Base-by-base conservation (phyloP, 1,140 invertebrate genomes). In the Augochlora pura region DNA sequence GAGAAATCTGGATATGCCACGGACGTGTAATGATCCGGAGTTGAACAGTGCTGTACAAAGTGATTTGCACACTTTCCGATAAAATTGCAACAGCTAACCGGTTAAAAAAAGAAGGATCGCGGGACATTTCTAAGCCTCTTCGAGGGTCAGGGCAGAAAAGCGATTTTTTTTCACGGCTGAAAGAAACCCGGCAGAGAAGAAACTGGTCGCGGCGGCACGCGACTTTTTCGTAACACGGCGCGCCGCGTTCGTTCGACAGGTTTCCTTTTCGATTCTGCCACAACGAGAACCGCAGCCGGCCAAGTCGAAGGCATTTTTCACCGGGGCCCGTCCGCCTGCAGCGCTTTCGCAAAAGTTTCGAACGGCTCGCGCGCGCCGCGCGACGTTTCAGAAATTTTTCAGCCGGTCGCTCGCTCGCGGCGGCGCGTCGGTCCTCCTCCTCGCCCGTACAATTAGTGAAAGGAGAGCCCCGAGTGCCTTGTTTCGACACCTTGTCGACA, bases 401-500 rank as follows among this genome's bases (percentile, higher is more conserved):
- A 70, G 65, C 69, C 77, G 39, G 73, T 81, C 64, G 77, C 83
- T 81, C 64, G 77, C 83, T 76, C 77, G 62, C 72, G 65, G 12
- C 38, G 18, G 54, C 21, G 54, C 72, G 65, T 2, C 38, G 18
- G 54, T 9, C 21, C 21, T n/a, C 18, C 46, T 64, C 68, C 52
- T 77, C 62, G 52, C 49, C 80, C 72, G 54, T 75, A 65, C 73
- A 85, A 85, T 85, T 85, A 85, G 78, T 85, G 84, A 84, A 84
- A 84, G 82, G 84, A 85, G 83, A 84, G 80, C 77, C 49, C n/a
- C 7, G 21, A 66, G 64, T 46, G 10, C 32, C 64, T 21, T 69
- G 68, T 85, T 85, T 85, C 84, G 84, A 84, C 82, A 85, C 63
- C 67, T 76, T 38, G 84, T 69, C 82, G 84, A 84, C 49, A 74